Conservation (phyloP, 2,888 invertebrate genomes). For the Mesochorus sp. region DNA sequence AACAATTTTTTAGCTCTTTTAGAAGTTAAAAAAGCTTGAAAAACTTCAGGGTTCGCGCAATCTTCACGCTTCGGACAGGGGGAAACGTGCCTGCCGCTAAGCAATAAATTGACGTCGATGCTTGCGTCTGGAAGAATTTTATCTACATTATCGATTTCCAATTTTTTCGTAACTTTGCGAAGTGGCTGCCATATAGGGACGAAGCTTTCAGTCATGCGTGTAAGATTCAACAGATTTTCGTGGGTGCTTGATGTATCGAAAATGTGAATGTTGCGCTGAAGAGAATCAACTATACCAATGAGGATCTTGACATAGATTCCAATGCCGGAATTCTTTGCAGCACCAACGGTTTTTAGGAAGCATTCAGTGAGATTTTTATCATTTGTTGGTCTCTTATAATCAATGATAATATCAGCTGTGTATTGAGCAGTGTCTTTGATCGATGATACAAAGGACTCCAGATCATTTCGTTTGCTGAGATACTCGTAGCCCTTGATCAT, state of each 20-base stretch:
- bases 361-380: conserved; percentile 65
- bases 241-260: conserved; percentile 71
- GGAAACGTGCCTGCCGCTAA: conserved; percentile 62
- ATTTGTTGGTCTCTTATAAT: conserved; percentile 71
- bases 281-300: conserved; percentile 67
- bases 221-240: conserved; percentile 66
- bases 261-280: conserved; percentile 69
- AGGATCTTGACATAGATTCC: conserved; percentile 71
- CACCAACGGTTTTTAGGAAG: conserved; percentile 69
- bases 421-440: conserved; percentile 70
- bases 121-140: conserved; percentile 71
- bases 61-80: conserved; percentile 64
- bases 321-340: conserved; percentile 68
- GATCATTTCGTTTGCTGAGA: conserved; percentile 67
- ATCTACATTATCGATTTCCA: conserved; percentile 63
- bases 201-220: conserved; percentile 69
- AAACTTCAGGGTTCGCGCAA: conserved; percentile 65
- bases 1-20: conserved; percentile 71
- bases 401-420: conserved; percentile 72
- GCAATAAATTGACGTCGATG: conserved; percentile 76
- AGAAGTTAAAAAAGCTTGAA: conserved; percentile 71
- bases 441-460: conserved; percentile 64
- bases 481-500: conserved; percentile 78
- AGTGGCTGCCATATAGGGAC: conserved; percentile 76
- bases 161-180: conserved; percentile 66